Percentiles rank a stretch among this genome's conserved stretches.
These are phyloP conservation scores for Syngnathus floridae DNA, from an alignment of 2,113 vertebrate genomes.

Conservation along the genomic window DNA sequence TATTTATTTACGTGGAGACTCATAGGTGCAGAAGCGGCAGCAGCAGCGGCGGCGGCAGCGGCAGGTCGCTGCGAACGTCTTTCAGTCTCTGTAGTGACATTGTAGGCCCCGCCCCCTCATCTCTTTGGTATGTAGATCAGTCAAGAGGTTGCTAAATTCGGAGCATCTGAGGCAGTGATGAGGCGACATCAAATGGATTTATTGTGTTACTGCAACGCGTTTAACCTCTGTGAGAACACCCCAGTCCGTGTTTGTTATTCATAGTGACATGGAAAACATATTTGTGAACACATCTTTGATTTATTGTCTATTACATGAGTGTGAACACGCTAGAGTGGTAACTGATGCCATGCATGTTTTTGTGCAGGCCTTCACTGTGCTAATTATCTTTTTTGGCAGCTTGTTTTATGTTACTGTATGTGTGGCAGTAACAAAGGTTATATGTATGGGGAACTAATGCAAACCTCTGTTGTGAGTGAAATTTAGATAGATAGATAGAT, in stretches of 20 bases:
- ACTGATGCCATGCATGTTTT: slow-evolving; percentile 36
- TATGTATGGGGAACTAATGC: slow-evolving; percentile 19
- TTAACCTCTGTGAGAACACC: slow-evolving; percentile 3
- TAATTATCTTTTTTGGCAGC: slow-evolving; percentile 53
- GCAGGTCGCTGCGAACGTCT: slow-evolving; percentile 57
- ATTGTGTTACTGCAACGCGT: slow-evolving; percentile 11
- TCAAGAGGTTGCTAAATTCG: slow-evolving; percentile 15
- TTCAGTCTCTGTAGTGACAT: slow-evolving; percentile 58
- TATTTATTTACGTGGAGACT: slow-evolving; percentile 53
- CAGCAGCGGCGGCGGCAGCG: slow-evolving; percentile 21
- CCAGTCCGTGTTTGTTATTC: slow-evolving; percentile 5
- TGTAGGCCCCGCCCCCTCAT: slow-evolving; percentile 46
- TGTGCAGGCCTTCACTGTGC: slow-evolving; percentile 26
- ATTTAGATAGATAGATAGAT: background rate
- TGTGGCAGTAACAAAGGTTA: slow-evolving; percentile 46
- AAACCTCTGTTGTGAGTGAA: slow-evolving; percentile 26
- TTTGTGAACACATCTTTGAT: slow-evolving; percentile 15
- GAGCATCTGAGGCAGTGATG: slow-evolving; percentile 16
- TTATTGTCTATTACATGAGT: slow-evolving; percentile 20
- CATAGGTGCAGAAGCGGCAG: slow-evolving; percentile 36
- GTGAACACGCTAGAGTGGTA: slow-evolving; percentile 13
- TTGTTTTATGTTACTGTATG: slow-evolving; percentile 43
- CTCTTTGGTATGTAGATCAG: slow-evolving; percentile 46
- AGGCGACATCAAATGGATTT: slow-evolving; percentile 50
- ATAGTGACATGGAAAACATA: slow-evolving; percentile 11